Evolutionary conservation across 2,797 vertebrate genomes (phyloP).

Genomic region (Catamblyrhynchus diadema): DNA sequence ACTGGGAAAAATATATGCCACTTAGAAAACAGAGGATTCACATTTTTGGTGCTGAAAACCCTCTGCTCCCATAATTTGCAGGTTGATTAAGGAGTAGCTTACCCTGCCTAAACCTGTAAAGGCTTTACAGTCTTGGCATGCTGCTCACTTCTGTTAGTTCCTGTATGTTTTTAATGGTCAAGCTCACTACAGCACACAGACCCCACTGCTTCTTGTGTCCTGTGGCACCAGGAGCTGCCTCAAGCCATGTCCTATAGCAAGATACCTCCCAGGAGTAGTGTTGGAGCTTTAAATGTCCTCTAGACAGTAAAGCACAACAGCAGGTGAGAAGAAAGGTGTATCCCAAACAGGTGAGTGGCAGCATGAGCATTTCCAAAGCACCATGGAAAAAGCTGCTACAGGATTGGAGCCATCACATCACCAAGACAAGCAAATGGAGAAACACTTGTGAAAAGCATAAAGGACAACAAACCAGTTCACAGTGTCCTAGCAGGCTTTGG

Average conservation of each 20-base stretch:
- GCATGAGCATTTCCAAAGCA: not conserved
- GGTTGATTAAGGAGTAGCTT: not conserved
- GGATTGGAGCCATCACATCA: not conserved
- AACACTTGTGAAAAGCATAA: not conserved
- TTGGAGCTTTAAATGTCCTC: not conserved
- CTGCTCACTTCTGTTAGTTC: not conserved
- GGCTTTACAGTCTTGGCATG: not conserved
- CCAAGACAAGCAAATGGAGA: not conserved
- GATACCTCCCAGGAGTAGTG: not conserved
- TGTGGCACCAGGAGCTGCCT: not conserved
- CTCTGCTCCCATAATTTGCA: not conserved
- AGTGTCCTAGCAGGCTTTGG: not conserved
- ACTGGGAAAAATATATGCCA: not conserved
- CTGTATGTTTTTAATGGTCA: not conserved
- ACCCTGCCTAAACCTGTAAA: not conserved
- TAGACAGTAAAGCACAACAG: not conserved
- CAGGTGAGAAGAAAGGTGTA: not conserved
- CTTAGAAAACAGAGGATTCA: not conserved
- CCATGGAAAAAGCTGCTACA: not conserved
- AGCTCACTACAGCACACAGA: not conserved
- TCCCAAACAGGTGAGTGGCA: not conserved
- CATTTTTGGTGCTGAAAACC: not conserved
- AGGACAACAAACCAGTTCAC: conserved; percentile 7
- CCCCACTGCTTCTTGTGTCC: not conserved
- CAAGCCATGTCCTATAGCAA: not conserved